Evolutionary conservation across 2,113 vertebrate genomes (phyloP).

Genomic region (Oreochromis aureus): DNA sequence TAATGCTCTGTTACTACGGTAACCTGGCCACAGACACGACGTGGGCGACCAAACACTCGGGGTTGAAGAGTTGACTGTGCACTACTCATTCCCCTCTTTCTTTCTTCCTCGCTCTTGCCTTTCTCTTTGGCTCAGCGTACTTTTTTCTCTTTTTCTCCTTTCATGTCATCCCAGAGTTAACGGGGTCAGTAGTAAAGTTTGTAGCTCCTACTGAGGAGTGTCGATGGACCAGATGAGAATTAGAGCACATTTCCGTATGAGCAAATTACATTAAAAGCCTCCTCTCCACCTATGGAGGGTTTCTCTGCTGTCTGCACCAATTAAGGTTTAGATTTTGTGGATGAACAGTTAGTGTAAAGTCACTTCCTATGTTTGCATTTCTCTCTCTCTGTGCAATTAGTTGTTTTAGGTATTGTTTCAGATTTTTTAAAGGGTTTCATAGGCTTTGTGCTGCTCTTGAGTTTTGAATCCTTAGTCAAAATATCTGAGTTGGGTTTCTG

Average conservation of each 20-base stretch:
- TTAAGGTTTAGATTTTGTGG: neutral
- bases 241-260: neutral
- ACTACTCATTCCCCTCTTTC: neutral
- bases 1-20: slow-evolving; percentile 54
- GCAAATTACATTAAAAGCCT: neutral
- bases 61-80: slow-evolving; percentile 36
- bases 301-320: neutral
- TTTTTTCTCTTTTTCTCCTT: neutral
- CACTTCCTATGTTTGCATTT: neutral
- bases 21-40: slow-evolving; percentile 61
- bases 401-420: neutral
- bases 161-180: neutral
- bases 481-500: neutral
- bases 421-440: neutral
- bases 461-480: neutral
- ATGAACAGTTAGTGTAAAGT: neutral
- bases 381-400: neutral
- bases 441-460: neutral
- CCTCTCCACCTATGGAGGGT: neutral
- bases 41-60: slow-evolving; percentile 50
- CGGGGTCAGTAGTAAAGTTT: neutral
- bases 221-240: neutral
- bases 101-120: neutral
- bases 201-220: neutral
- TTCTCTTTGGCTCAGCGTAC: neutral